These are phyloP conservation scores for Spheniscus mendiculus DNA, from an alignment of 2,113 vertebrate genomes.

Conservation along the genomic window DNA sequence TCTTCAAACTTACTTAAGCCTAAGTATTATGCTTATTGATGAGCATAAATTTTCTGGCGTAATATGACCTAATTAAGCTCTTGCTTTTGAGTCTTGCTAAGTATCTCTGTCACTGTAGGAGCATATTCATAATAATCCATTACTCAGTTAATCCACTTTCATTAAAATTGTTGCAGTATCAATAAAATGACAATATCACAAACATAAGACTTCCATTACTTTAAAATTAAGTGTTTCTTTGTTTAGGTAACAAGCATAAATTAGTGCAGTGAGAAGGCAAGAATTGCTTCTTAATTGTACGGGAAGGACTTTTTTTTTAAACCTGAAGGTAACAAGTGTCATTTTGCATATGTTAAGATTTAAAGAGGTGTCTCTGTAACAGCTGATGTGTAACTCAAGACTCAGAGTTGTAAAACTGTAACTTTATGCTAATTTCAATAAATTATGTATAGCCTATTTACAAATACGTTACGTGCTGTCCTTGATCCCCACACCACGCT, in stretches of 20 bases:
- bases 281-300: slow-evolving; percentile 26
- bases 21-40: neutral
- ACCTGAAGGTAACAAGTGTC: slow-evolving; percentile 23
- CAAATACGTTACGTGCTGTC: neutral
- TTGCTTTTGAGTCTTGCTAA: neutral
- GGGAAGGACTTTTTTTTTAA: neutral
- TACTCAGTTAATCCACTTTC: neutral
- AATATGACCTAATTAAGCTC: neutral
- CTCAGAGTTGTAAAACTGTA: slow-evolving; percentile 52
- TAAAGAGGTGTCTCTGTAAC: slow-evolving; percentile 35
- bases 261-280: neutral
- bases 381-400: slow-evolving; percentile 48
- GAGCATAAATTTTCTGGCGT: neutral
- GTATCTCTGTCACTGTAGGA: neutral
- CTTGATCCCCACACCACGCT: neutral
- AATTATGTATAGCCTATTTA: slow-evolving; percentile 39
- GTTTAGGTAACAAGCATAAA: neutral
- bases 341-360: slow-evolving; percentile 61
- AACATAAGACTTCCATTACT: neutral
- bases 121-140: neutral
- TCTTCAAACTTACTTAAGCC: neutral
- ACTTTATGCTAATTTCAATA: slow-evolving; percentile 50
- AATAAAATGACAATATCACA: neutral
- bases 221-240: neutral
- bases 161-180: neutral